Percentiles rank a stretch among this genome's conserved stretches.
Conservation (phyloP, 2,113 vertebrate genomes). For the Hippocampus barbouri region DNA sequence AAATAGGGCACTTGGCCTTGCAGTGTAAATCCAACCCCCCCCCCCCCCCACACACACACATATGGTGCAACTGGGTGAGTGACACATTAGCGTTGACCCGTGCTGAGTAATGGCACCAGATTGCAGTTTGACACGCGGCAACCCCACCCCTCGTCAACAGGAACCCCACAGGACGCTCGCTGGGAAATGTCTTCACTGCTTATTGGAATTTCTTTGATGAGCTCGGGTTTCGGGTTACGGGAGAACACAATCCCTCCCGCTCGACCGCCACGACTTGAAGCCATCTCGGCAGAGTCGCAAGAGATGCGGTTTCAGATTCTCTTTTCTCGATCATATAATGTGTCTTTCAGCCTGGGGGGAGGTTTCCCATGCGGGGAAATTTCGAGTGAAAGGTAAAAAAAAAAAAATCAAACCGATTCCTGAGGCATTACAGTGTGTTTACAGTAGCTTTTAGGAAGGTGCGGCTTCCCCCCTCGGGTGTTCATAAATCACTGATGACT, state of each 20-base stretch:
- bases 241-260: constrained; percentile 45
- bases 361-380: constrained; percentile 33
- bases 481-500: constrained; percentile 71
- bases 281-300: not conserved
- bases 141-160: constrained; percentile 60
- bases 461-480: constrained; percentile 40
- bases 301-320: not conserved
- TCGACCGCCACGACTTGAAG: not conserved
- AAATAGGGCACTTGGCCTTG: not conserved
- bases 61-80: constrained; percentile 54
- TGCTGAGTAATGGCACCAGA: constrained; percentile 67
- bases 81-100: constrained; percentile 60
- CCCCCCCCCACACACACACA: not conserved
- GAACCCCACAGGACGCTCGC: constrained; percentile 59
- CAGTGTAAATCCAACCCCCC: not conserved
- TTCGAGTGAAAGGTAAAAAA: constrained; percentile 47
- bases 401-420: constrained; percentile 53
- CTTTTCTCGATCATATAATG: constrained; percentile 14
- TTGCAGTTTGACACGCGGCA: constrained; percentile 59
- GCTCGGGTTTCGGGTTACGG: constrained; percentile 59
- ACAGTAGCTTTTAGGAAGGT: constrained; percentile 52
- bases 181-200: constrained; percentile 68
- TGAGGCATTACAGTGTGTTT: constrained; percentile 57
- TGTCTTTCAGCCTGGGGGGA: constrained; percentile 19
- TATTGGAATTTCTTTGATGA: constrained; percentile 71